Percentiles rank a stretch among this genome's conserved stretches.
Evolutionary conservation across 2,113 vertebrate genomes (phyloP).

Genomic region (Pan paniscus): DNA sequence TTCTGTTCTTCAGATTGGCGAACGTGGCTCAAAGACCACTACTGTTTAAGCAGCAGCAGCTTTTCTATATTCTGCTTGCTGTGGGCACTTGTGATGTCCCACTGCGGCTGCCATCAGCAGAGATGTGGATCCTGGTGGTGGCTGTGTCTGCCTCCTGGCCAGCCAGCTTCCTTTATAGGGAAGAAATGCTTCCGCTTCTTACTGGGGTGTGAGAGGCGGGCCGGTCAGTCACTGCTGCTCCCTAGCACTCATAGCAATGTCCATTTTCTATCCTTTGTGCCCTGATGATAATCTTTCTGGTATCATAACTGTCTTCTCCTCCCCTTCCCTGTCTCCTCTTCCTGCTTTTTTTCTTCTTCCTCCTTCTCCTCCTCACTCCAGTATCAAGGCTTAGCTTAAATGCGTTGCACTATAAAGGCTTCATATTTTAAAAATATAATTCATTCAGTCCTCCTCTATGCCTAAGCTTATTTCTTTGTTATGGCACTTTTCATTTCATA

Average conservation of each 20-base stretch:
- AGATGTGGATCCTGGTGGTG: too few relatives aligned
- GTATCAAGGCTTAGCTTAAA: background rate
- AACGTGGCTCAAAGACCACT: background rate
- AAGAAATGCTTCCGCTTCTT: background rate
- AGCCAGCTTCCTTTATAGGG: background rate
- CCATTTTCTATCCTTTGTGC: background rate
- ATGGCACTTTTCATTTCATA: background rate
- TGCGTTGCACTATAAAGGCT: background rate
- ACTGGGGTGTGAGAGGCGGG: background rate
- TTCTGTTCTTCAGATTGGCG: background rate
- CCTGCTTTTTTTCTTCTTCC: background rate
- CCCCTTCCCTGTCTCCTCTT: background rate
- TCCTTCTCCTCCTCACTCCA: background rate
- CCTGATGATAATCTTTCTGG: background rate
- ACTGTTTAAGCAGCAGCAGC: background rate
- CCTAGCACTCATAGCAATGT: background rate
- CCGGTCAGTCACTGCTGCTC: background rate
- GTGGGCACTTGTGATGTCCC: background rate
- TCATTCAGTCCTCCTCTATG: background rate
- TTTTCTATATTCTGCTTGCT: rapidly evolving
- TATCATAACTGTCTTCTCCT: background rate
- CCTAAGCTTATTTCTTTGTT: background rate
- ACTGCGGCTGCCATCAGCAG: background rate
- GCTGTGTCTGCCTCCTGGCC: background rate
- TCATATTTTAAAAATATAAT: background rate